Conservation (phyloP, 2,797 vertebrate species). For the Syngnathus acus region DNA sequence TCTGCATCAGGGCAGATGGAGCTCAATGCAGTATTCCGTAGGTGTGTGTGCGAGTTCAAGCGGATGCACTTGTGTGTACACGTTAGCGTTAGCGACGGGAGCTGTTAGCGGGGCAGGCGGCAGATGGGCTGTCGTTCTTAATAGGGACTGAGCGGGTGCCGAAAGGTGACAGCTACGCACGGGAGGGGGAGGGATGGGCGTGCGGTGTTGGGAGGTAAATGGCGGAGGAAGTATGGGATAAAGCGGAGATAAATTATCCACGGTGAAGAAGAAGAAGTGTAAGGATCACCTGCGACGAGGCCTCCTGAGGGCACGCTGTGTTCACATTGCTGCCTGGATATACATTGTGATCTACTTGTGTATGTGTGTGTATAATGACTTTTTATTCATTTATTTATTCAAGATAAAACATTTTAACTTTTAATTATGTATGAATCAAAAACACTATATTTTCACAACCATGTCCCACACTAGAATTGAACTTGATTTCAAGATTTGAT, state of each 20-base stretch:
- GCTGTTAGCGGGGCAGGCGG: slow-evolving; percentile 67
- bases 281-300: slow-evolving; percentile 5
- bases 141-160: slow-evolving; percentile 72
- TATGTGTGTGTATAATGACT: background rate
- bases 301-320: slow-evolving; percentile 1
- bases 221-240: slow-evolving; percentile 39
- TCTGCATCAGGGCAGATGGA: slow-evolving; percentile 42
- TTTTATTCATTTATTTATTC: background rate
- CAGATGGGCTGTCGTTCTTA: slow-evolving; percentile 80
- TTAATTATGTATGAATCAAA: too few species aligned
- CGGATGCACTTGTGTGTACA: slow-evolving; percentile 48
- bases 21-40: slow-evolving; percentile 32
- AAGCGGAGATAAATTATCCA: slow-evolving; percentile 40
- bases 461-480: background rate
- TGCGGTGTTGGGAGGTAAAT: slow-evolving; percentile 17
- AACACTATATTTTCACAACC: too few species aligned
- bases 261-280: slow-evolving; percentile 36
- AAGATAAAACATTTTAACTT: too few species aligned
- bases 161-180: slow-evolving; percentile 67
- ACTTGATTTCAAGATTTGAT: background rate
- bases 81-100: slow-evolving; percentile 60
- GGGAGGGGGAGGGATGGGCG: slow-evolving; percentile 45
- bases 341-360: background rate
- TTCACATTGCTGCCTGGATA: background rate
- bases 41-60: slow-evolving; percentile 32